A percentile compares a stretch with the other conserved stretches of the same genome.
Evolutionary conservation across 2,888 invertebrate genomes (phyloP).

Genomic region (Priocnemis perturbator): DNA sequence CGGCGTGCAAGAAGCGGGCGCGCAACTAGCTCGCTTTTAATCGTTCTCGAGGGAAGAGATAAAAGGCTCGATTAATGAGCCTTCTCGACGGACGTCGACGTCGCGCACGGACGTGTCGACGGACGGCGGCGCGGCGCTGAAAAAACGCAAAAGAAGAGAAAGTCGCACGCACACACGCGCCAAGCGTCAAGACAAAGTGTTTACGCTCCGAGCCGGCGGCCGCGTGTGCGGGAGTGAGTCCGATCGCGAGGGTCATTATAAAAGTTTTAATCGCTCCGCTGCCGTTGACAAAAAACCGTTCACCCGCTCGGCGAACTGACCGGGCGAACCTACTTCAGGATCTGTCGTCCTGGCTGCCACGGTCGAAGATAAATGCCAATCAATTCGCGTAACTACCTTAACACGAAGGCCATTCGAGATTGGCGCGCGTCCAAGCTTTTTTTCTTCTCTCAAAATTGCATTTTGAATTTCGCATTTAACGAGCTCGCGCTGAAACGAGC

Average conservation of each 20-base stretch:
- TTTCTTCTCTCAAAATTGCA: too few relatives aligned
- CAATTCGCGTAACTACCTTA: too few relatives aligned
- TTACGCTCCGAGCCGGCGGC: not conserved
- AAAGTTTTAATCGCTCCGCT: conserved; percentile 55
- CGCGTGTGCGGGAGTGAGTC: conserved; percentile 32
- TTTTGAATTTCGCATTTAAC: too few relatives aligned
- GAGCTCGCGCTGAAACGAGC: too few relatives aligned
- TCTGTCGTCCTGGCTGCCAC: too few relatives aligned
- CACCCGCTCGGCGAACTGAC: conserved; percentile 12
- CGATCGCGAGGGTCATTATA: conserved; percentile 51
- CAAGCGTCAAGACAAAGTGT: conserved; percentile 14
- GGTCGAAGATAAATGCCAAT: too few relatives aligned
- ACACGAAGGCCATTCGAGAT: too few relatives aligned
- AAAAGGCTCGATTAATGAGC: conserved; percentile 49
- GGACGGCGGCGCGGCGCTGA: not conserved
- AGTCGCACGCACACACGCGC: not conserved
- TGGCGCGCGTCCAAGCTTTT: too few relatives aligned
- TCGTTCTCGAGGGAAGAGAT: conserved; percentile 28
- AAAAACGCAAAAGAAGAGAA: not conserved
- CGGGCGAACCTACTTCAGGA: conserved; percentile 2
- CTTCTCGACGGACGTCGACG: conserved; percentile 34
- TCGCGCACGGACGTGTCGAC: conserved; percentile 51
- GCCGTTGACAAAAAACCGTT: conserved; percentile 44
- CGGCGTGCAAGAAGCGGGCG: conserved; percentile 34
- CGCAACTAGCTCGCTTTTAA: conserved; percentile 36